Evolutionary conservation across 1,140 invertebrate species (phyloP).

Genomic region (Thaumetopoea pityocampa): DNA sequence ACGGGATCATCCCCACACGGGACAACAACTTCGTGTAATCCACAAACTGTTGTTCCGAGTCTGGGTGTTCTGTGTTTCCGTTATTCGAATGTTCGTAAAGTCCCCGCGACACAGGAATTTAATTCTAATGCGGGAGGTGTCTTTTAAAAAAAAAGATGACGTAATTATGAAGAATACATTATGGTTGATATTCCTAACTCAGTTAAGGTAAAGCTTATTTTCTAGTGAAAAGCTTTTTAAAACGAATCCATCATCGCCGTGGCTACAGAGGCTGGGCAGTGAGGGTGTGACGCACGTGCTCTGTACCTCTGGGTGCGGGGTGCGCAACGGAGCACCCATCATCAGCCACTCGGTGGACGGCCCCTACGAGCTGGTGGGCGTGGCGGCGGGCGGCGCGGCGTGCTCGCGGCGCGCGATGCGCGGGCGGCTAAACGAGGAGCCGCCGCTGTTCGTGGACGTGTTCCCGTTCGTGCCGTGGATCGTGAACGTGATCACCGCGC

Average conservation of each 20-base stretch:
- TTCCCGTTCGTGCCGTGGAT: slow-evolving; percentile 56
- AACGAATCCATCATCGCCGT: too few species aligned
- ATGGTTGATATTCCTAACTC: too few species aligned
- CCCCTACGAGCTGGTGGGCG: slow-evolving; percentile 48
- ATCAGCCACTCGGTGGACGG: slow-evolving; percentile 43
- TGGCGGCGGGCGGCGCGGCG: slow-evolving; percentile 42
- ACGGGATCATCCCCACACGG: too few species aligned
- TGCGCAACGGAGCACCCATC: slow-evolving; percentile 51
- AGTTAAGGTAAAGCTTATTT: slow-evolving; percentile 2
- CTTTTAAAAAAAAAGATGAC: too few species aligned
- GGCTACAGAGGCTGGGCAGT: slow-evolving; percentile 40
- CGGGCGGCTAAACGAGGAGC: slow-evolving; percentile 40
- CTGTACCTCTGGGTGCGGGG: slow-evolving; percentile 54
- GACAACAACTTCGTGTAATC: too few species aligned
- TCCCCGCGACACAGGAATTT: too few species aligned
- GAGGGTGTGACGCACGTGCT: slow-evolving; percentile 53
- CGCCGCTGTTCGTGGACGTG: slow-evolving; percentile 55
- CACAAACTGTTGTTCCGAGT: too few species aligned
- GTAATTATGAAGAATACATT: too few species aligned
- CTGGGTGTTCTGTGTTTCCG: too few species aligned
- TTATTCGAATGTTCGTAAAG: too few species aligned
- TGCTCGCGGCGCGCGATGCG: slow-evolving; percentile 40
- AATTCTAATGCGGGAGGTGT: too few species aligned
- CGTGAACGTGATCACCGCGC: slow-evolving; percentile 47
- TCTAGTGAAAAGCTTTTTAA: neutral